Evolutionary conservation across 2,113 vertebrate genomes (phyloP).

Genomic region (Rhinoderma darwinii): DNA sequence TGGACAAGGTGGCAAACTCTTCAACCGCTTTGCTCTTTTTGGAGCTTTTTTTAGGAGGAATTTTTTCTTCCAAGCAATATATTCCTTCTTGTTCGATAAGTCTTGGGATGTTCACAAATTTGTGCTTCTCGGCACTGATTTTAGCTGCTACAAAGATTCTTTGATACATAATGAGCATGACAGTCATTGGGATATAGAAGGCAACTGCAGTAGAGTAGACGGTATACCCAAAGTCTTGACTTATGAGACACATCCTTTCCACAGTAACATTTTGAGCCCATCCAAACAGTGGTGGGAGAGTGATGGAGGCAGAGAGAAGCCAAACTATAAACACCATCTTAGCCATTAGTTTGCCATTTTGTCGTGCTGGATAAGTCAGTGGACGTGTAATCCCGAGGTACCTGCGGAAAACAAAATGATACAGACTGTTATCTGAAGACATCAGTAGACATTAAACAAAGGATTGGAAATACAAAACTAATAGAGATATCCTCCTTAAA

Average conservation of each 20-base stretch:
- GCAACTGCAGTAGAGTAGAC: slow-evolving; percentile 76
- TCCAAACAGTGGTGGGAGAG: slow-evolving; percentile 73
- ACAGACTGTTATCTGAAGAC: no score
- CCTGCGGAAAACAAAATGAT: slow-evolving; percentile 60
- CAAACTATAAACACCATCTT: slow-evolving; percentile 77
- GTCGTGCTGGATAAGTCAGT: slow-evolving; percentile 70
- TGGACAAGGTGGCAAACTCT: slow-evolving; percentile 73
- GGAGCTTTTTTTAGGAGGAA: slow-evolving; percentile 63
- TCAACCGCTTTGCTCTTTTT: slow-evolving; percentile 66
- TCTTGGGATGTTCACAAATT: slow-evolving; percentile 71
- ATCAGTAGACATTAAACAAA: background rate
- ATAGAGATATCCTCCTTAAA: background rate
- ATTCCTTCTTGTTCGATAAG: slow-evolving; percentile 64
- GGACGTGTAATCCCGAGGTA: slow-evolving; percentile 76
- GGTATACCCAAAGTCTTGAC: slow-evolving; percentile 77
- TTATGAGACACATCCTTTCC: slow-evolving; percentile 75
- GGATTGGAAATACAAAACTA: background rate
- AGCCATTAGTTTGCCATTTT: slow-evolving; percentile 76
- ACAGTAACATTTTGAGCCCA: slow-evolving; percentile 75
- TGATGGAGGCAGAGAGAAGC: slow-evolving; percentile 76
- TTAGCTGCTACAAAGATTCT: slow-evolving; percentile 75
- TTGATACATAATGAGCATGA: slow-evolving; percentile 78
- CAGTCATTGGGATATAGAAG: slow-evolving; percentile 77
- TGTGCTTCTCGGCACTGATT: slow-evolving; percentile 72
- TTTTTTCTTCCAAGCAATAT: slow-evolving; percentile 67